Conservation (phyloP, 2,797 vertebrate species). For the Myotis findleyi region DNA sequence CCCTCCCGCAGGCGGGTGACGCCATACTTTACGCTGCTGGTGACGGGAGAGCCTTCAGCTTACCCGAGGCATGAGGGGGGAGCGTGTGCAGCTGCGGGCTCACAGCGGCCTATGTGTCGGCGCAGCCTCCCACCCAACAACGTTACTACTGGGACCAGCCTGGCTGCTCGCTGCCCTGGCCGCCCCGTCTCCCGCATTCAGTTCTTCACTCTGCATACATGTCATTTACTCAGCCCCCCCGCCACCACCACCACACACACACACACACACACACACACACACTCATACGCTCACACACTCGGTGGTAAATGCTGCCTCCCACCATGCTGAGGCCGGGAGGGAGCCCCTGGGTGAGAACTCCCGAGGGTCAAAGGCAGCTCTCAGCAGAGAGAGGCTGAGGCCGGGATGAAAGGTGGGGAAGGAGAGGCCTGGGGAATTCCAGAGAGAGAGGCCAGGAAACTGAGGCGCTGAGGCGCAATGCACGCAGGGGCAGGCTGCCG, state of each 20-base stretch:
- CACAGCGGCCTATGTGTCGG: neutral
- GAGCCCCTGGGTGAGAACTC: neutral
- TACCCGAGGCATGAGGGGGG: neutral
- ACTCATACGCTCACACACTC: neutral
- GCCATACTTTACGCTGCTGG: neutral
- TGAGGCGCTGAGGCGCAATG: neutral
- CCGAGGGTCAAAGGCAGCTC: neutral
- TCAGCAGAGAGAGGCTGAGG: neutral
- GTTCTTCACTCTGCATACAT: fast-evolving
- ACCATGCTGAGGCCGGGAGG: neutral
- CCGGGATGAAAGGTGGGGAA: neutral
- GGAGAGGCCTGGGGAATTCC: neutral
- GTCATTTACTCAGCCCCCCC: too few relatives aligned
- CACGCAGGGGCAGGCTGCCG: too few relatives aligned
- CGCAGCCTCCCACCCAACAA: fast-evolving
- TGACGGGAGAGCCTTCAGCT: neutral
- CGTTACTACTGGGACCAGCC: neutral
- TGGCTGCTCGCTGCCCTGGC: neutral
- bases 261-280: neutral
- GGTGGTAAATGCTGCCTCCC: too few relatives aligned
- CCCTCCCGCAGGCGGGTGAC: fast-evolving
- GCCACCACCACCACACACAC: too few relatives aligned
- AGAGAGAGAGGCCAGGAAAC: neutral
- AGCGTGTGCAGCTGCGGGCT: neutral
- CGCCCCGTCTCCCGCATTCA: neutral